Evolutionary conservation across 2,888 invertebrate genomes (phyloP).

Genomic region (Andrena bucephala): DNA sequence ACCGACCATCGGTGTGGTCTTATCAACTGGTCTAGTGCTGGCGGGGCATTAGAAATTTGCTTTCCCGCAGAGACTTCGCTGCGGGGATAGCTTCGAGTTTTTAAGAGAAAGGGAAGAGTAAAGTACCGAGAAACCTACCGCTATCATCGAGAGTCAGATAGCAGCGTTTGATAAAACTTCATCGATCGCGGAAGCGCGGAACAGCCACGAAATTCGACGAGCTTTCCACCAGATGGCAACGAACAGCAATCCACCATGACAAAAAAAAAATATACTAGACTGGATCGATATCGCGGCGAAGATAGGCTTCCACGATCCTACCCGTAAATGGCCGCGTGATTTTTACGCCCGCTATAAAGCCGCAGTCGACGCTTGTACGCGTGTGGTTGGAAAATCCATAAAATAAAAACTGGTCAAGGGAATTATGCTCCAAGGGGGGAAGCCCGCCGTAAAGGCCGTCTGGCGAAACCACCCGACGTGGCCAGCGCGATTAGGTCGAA

Average conservation of each 20-base stretch:
- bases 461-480: neutral
- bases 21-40: conserved; percentile 25
- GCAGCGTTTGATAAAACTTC: conserved; percentile 24
- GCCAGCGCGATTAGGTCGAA: conserved; percentile 7
- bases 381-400: neutral
- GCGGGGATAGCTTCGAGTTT: neutral
- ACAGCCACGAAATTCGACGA: neutral
- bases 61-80: neutral
- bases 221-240: conserved; percentile 54
- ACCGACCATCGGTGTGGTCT: conserved; percentile 43
- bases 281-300: conserved; percentile 40
- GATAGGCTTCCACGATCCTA: conserved; percentile 31
- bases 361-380: neutral
- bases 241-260: neutral
- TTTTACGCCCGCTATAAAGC: conserved; percentile 26
- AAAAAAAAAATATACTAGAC: conserved; percentile 11
- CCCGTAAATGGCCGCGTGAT: conserved; percentile 27
- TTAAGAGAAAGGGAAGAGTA: neutral
- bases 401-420: conserved; percentile 3
- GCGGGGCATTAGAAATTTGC: conserved; percentile 10
- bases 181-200: conserved; percentile 38
- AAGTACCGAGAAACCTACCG: neutral
- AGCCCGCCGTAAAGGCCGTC: conserved; percentile 14
- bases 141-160: neutral
- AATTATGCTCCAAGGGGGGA: neutral